Base-by-base conservation (phyloP, 2,888 invertebrate genomes). In the Polydrusus cervinus region DNA sequence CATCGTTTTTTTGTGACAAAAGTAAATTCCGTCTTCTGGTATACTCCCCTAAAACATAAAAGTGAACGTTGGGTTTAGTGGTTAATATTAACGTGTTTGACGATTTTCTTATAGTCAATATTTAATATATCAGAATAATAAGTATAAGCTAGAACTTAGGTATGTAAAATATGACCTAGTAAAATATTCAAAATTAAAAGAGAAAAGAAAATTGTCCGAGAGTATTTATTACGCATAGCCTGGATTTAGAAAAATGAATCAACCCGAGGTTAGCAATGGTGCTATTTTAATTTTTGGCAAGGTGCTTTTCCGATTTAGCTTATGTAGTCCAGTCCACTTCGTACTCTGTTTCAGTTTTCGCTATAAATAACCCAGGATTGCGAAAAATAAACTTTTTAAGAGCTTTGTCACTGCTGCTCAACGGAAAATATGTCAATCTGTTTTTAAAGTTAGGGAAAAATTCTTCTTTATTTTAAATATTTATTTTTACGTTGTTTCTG, bases 261-360 rank as follows among this genome's bases (percentile, higher is more conserved):
- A 82, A 84, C 80, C 80, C 60, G 69, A 74, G 79, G 84, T 83
- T 82, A 82, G 82, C 78, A 77, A 78, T 75, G 74, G 70, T 76
- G 75, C 80, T 82, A 82, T 83, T 83, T 82, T 82, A 71, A 81
- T 75, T 79, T 74, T 82, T 82, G 82, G 83, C 81, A 82, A 81
- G 81, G 81, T 80, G 78, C 75, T 68, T 77, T 71, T 78, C 79
- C 77, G 75, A 78, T 77, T 80, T 78, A 75, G 79, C 78, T 80
- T 77, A 78, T 74, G 73, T 74, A 77, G 75, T 77, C 78, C 76
- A 78, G 60, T 79, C 77, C 77, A 78, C 78, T 78, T 75, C 61
- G 62, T 69, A 68, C 68, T 69, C 64, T 74, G 76, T 80, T 80
- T 78, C 80, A 76, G 62, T 76, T 74, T 65, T 47, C 16, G 67